Base-by-base conservation (phyloP, 2,888 invertebrate species). In the Mythimna albipuncta region DNA sequence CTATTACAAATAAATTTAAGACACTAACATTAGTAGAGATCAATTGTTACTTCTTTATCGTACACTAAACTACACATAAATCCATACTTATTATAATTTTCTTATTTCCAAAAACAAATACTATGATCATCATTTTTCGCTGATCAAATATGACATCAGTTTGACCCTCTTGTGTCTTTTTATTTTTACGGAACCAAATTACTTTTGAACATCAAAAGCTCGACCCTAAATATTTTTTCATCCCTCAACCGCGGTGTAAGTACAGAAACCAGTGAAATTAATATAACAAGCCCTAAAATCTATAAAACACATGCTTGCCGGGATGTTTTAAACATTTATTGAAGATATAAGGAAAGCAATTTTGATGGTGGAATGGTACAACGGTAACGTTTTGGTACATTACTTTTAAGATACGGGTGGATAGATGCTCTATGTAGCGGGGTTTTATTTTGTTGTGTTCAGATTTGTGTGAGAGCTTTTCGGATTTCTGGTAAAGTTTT, bases 231-330 rank as follows among this genome's bases (percentile, higher is more conserved):
- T 75, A 82, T 75, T 79, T 83, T 79, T 80, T 82, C 50, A 80
- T 77, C 75, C 74, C 85, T 81, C 79, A 79, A 57, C 75, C 79
- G 69, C 70, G 75, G 75, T 67, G 81, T 88, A 82, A 86, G 87
- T 89, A 85, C 63, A 83, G 83, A 91, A 91, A 91, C 88, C 91
- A 87, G 90, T 91, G 89, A 92, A 92, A 94, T 93, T 93, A 94
- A 95, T 94, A 94, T 91, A 95, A 94, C 94, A 95, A 93, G 92
- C 93, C 90, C 92, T 95, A 92, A 93, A 93, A 92, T 86, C 91
- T 89, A 95, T 96, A 95, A 95, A 95, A 95, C 94, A 96, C 95
- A 95, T 95, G 95, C 95, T 96, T 93, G 93, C 93, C 86, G 87
- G 90, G 85, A 93, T 94, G 93, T 93, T 95, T 95, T 93, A 94